Base-by-base conservation (phyloP, 2,113 vertebrate species). In the Anser cygnoides region DNA sequence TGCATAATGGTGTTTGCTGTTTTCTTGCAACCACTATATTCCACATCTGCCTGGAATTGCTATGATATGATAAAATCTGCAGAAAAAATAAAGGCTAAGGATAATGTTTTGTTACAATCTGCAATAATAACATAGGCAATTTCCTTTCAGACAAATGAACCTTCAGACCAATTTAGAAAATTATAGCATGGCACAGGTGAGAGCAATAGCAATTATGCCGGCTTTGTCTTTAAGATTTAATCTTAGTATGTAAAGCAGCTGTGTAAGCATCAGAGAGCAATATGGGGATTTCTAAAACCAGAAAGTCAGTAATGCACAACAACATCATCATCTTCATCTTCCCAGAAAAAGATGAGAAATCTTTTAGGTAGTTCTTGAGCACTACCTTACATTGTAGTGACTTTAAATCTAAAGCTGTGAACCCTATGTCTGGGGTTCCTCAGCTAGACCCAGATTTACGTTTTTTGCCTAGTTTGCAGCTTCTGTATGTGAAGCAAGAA, bases 221-320 rank as follows among this genome's bases (percentile, higher is more conserved):
- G 86, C 83, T 93, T 94, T 88, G 90, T 83, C 67, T 43, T 26
- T 11, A 5, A 94, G 95, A 94, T 96, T 83, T 62, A 41, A 97
- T 95, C 96, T 88, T 13, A 2, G 0, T 2, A 96, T 93, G 94
- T 94, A 95, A 94, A 95, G 82, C 79, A 92, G 74, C 19, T 65
- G 14, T 6, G 52, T 6, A 26, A 82, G 85, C 67, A 90, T 49
- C 67, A 76, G 86, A 86, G 87, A 25, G 1, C 9, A 28, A 39
- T 6, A 7, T 29, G 26, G 78, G 44, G 15, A 62, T 88, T 86
- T 81, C 86, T 87, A 4, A 73, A 90, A n/a, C n/a, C 68, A 73
- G 71, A 80, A 92, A 83, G 83, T 88, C 79, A 66, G 70, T 80
- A 61, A 68, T 50, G 78, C 8, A 0, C 11, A 10, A 37, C 43